Base-by-base conservation (phyloP, 2,797 vertebrate genomes). In the Arctocebus calabarensis region DNA sequence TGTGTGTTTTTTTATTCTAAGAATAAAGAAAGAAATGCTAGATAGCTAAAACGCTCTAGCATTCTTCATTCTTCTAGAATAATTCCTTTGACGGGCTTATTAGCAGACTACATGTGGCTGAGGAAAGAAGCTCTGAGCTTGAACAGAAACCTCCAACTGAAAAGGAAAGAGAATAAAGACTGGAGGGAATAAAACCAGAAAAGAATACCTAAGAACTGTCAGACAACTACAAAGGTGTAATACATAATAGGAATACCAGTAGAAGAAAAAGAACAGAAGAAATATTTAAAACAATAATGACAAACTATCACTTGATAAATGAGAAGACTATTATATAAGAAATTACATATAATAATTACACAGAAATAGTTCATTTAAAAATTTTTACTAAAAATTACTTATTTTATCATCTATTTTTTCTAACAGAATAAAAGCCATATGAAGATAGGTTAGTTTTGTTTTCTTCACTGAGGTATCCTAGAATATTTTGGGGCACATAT, bases 261-360 rank as follows among this genome's bases (percentile, higher is more conserved):
- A 68, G 32, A 70, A 68, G 6, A 87, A 10, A 83, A 45, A 91
- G 74, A 66, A 73, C 14, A 88, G 1, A 91, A 78, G 17, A 73
- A 74, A 70, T 74, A 87, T 13, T 48, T 88, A 9, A 93, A 89
- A 68, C 17, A 83, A 75, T 70, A 59, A 88, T 34, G 45, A 88
- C 34, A 70, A 37, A 79, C 22, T 87, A n/a, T 74, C 52, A 83
- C 61, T 86, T 79, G n/a, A 86, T 77, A 94, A 88, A 77, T 74
- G 14, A 91, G 83, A 66, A 93, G 94, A 73, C 48, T 68, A 19
- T 23, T 73, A 27, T 74, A 94, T 14, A 79, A 68, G 22, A 87
- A 96, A 77, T 71, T 70, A 83, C n/a, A 74, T 37, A 88, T 4
- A 84, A 66, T 68, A 95, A 90, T 88, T 85, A 83, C 1, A 92